Base-by-base conservation (phyloP, 2,797 vertebrate species). In the Knipowitschia caucasica region DNA sequence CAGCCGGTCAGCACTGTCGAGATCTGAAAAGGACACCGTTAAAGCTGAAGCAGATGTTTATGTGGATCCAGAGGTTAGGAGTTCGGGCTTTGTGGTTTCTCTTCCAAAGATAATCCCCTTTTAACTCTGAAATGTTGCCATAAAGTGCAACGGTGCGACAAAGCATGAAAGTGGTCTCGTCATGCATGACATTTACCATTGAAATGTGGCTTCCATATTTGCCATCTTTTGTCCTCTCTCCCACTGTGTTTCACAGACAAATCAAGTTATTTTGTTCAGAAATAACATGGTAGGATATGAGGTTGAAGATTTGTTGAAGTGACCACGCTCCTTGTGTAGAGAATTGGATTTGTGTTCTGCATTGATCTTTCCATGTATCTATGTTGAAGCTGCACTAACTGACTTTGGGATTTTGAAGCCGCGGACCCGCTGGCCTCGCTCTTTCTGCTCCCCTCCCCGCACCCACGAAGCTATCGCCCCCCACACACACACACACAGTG, bases 61-160 rank as follows among this genome's bases (percentile, higher is more conserved):
- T 39, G 23, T 40, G 53, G 34, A 42, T 69, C 57, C 49, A 56
- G 57, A 42, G 40, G 18, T 59, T 52, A 25, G 46, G n/a, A 53
- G 46, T 38, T 33, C 30, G 14, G 53, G 55, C 25, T n/a, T 24
- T 18, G 34, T 15, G 53, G 39, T n/a, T 36, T 53, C 47, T 17
- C 42, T 14, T 35, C 15, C 7, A 57, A 49, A 54, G 14, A 46
- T 29, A 46, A 63, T 44, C 56, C 55, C 14, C 47, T 50, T 51
- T 75, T 39, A 73, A 74, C 56, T 44, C 50, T 53, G 45, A 4
- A 68, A 43, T 50, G 39, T 59, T 60, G 49, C 59, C 50, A 63
- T 79, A 73, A 80, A 78, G 64, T 50, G 67, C 62, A 77, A 38
- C 68, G 33, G 69, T 66, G 72, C 67, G 67, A 44, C 63, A 57